These are phyloP conservation scores for Xiphophorus maculatus DNA, from an alignment of 2,113 vertebrate genomes.

Conservation along the genomic window DNA sequence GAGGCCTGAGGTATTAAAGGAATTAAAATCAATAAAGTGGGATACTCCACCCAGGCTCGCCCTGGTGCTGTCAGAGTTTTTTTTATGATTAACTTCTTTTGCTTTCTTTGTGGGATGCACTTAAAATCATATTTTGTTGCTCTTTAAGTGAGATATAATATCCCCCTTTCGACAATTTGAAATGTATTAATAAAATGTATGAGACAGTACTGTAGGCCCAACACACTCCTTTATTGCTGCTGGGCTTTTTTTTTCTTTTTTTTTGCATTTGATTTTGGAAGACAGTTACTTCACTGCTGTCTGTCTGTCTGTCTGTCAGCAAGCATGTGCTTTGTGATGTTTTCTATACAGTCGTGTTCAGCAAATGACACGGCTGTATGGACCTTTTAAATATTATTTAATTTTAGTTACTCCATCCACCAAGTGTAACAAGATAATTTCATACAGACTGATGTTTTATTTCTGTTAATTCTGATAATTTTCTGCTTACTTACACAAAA, in stretches of 20 bases:
- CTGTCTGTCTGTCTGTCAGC: too few species aligned
- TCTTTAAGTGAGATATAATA: not conserved
- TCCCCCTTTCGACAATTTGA: not conserved
- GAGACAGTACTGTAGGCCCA: not conserved
- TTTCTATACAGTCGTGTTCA: not conserved
- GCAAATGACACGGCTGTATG: too few species aligned
- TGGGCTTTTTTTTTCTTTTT: too few species aligned
- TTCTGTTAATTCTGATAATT: too few species aligned
- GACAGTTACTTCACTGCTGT: not conserved
- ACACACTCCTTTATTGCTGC: not conserved
- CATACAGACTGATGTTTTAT: not conserved
- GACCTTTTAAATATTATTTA: not conserved
- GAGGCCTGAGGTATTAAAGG: conserved; percentile 61
- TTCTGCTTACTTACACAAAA: too few species aligned
- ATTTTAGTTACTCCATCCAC: not conserved
- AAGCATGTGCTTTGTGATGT: not conserved
- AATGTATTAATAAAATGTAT: not conserved
- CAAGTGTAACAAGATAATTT: not conserved
- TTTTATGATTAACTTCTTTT: conserved; percentile 21
- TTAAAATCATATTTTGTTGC: not conserved
- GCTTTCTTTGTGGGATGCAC: not conserved
- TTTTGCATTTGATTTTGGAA: too few species aligned
- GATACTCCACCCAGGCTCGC: conserved; percentile 34
- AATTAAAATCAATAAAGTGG: conserved; percentile 71
- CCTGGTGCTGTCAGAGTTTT: not conserved